A percentile compares a stretch with the other conserved stretches of the same genome.
Conservation (phyloP, 2,888 invertebrate genomes). For the Meta bourneti region DNA sequence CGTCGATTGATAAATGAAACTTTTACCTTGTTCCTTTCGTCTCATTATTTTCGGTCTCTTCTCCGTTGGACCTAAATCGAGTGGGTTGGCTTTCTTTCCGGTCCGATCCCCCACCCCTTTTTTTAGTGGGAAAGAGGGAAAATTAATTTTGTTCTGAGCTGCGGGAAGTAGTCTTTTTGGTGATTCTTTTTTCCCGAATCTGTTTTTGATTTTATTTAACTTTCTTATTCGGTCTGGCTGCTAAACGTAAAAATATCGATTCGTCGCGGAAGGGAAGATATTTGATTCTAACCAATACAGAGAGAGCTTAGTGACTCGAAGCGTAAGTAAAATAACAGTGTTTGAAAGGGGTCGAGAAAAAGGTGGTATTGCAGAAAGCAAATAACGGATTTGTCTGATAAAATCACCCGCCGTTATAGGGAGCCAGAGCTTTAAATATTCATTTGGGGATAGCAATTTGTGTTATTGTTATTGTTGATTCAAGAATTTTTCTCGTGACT, state of each 20-base stretch:
- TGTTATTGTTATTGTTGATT: too few relatives aligned
- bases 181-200: not conserved
- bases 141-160: conserved; percentile 68
- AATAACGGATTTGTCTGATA: too few relatives aligned
- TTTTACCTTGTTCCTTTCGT: conserved; percentile 71
- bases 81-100: conserved; percentile 50
- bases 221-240: not conserved
- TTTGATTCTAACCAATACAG: conserved; percentile 21
- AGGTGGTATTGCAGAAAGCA: too few relatives aligned
- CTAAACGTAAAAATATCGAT: conserved; percentile 44
- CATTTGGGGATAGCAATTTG: too few relatives aligned
- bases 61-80: conserved; percentile 48
- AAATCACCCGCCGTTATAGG: too few relatives aligned
- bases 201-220: conserved; percentile 18
- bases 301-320: not conserved
- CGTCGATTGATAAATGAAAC: conserved; percentile 74
- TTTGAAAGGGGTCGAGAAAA: too few relatives aligned
- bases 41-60: conserved; percentile 67
- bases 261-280: not conserved
- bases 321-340: too few relatives aligned
- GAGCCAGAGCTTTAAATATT: too few relatives aligned
- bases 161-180: conserved; percentile 30
- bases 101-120: conserved; percentile 5
- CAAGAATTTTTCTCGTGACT: too few relatives aligned
- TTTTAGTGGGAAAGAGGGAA: conserved; percentile 37